A percentile compares a stretch with the other conserved stretches of the same genome.
Evolutionary conservation across 37 sponge, comb jelly and placozoan species (phyloP).

Genomic region (Amphimedon queenslandica): DNA sequence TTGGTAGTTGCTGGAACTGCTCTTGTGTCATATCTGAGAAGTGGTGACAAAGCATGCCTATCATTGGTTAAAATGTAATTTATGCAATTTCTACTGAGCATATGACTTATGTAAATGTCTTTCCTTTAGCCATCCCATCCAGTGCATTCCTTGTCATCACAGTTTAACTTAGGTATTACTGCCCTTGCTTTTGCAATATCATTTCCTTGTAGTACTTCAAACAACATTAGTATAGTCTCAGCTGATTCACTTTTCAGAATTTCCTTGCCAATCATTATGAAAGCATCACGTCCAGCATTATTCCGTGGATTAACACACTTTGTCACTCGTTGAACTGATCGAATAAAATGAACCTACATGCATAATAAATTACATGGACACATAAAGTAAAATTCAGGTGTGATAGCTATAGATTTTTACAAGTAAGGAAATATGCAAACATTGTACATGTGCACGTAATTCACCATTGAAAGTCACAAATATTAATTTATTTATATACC

Average conservation of each 20-base stretch:
- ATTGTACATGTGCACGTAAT: too few relatives aligned
- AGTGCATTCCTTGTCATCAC: neutral
- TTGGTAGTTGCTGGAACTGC: neutral
- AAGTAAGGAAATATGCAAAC: too few relatives aligned
- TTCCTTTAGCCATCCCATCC: neutral
- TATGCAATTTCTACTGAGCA: too few relatives aligned
- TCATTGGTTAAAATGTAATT: too few relatives aligned
- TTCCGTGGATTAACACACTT: neutral
- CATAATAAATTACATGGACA: too few relatives aligned
- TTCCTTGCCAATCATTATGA: conserved; percentile 10
- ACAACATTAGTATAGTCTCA: neutral
- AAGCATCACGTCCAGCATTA: conserved; percentile 4
- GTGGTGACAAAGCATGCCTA: neutral
- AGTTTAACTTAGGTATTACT: too few relatives aligned
- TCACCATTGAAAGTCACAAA: too few relatives aligned
- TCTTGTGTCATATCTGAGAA: conserved; percentile 1
- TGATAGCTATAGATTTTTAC: too few relatives aligned
- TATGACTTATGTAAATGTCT: too few relatives aligned
- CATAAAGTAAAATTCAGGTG: too few relatives aligned
- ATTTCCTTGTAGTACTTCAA: conserved; percentile 2
- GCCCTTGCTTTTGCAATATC: too few relatives aligned
- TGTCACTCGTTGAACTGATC: conserved; percentile 20
- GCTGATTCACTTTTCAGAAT: neutral
- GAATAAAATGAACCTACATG: conserved; percentile 13
- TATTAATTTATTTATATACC: too few relatives aligned